Evolutionary conservation across 64 coral and sea anemone species (phyloP).

Genomic region (Montipora foliosa): DNA sequence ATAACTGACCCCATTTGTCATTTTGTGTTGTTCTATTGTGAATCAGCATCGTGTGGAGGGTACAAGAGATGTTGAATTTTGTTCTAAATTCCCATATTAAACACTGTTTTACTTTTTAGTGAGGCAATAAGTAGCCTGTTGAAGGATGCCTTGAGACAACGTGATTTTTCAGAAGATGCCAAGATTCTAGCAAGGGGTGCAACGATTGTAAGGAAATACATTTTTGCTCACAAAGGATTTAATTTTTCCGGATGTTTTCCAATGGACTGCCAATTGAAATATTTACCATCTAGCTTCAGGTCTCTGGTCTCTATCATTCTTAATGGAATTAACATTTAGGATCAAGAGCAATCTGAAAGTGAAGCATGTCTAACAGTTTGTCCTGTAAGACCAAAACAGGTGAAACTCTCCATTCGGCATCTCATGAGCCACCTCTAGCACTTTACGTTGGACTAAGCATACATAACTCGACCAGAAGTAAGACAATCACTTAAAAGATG

Average conservation of each 20-base stretch:
- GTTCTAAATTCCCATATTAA: too few species aligned
- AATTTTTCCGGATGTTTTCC: constrained; percentile 66
- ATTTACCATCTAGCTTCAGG: constrained; percentile 51
- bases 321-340: constrained; percentile 48
- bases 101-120: too few species aligned
- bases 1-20: too few species aligned
- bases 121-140: too few species aligned
- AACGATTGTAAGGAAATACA: constrained; percentile 70
- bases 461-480: constrained; percentile 40
- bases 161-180: neutral
- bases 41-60: too few species aligned
- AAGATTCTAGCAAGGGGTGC: constrained; percentile 60
- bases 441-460: constrained; percentile 62
- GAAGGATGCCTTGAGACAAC: too few species aligned
- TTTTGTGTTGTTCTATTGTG: too few species aligned
- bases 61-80: too few species aligned
- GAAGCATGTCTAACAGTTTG: constrained; percentile 67
- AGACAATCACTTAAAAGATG: constrained; percentile 60
- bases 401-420: constrained; percentile 37
- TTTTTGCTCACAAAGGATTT: constrained; percentile 57
- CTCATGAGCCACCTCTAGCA: constrained; percentile 57
- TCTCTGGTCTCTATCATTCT: constrained; percentile 72
- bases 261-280: constrained; percentile 27
- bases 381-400: constrained; percentile 35
- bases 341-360: constrained; percentile 1